Conservation (phyloP, 2,113 vertebrate genomes). For the Podilymbus podiceps region DNA sequence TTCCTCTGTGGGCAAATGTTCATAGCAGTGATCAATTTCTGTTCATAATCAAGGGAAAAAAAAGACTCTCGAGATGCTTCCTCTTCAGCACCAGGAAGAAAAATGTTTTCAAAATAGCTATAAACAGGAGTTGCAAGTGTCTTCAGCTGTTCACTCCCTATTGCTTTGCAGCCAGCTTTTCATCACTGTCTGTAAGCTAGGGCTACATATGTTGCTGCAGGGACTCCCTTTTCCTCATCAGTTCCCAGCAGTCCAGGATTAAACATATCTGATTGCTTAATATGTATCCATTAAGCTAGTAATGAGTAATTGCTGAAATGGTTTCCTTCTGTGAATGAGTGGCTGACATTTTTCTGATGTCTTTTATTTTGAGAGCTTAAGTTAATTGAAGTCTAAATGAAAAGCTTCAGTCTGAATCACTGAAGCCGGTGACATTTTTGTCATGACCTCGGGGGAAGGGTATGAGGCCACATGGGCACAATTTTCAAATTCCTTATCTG, state of each 20-base stretch:
- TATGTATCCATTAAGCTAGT: background rate
- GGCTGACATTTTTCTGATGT: background rate
- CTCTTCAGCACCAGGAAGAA: constrained; percentile 20
- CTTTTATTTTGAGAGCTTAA: constrained; percentile 12
- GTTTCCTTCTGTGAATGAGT: background rate
- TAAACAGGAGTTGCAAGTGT: constrained; percentile 23
- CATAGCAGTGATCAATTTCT: background rate
- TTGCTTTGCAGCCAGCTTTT: constrained; percentile 10
- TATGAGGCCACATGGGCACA: background rate
- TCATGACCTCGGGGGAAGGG: background rate
- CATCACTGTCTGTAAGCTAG: background rate
- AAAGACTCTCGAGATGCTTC: constrained; percentile 14
- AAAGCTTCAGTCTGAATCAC: background rate
- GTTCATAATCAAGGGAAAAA: background rate
- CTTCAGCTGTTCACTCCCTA: constrained; percentile 28
- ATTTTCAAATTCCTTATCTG: background rate
- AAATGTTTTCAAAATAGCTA: constrained; percentile 54
- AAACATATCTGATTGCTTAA: constrained; percentile 14
- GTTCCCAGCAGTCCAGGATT: constrained; percentile 30
- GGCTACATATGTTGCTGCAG: background rate
- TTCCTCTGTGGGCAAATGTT: constrained; percentile 1
- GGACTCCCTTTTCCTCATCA: background rate
- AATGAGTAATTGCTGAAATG: background rate
- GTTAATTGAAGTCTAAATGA: background rate
- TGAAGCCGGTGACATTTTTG: background rate